Percentiles rank a stretch among this genome's conserved stretches.
Conservation (phyloP, 2,888 invertebrate species). For the Nysson spinosus region DNA sequence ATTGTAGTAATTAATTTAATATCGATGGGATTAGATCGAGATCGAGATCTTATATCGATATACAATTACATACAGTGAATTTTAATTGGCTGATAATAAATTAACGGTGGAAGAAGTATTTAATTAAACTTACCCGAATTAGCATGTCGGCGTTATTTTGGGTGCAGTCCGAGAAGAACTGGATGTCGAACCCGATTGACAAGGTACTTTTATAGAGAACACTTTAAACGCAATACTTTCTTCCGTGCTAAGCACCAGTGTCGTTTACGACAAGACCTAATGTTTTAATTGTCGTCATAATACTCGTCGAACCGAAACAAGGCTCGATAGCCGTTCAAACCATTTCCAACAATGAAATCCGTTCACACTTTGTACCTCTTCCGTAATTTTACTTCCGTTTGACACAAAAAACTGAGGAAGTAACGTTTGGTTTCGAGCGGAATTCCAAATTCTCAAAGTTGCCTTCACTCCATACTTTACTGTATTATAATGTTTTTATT, state of each 20-base stretch:
- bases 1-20: no score
- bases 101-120: slow-evolving; percentile 4
- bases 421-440: background rate
- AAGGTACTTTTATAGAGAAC: slow-evolving; percentile 70
- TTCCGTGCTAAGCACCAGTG: slow-evolving; percentile 69
- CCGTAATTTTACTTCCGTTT: slow-evolving; percentile 27
- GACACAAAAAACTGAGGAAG: slow-evolving; percentile 15
- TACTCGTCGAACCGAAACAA: slow-evolving; percentile 64
- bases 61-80: no score
- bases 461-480: no score
- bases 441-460: slow-evolving; percentile 23
- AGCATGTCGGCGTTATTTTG: slow-evolving; percentile 65
- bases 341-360: slow-evolving; percentile 24
- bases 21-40: no score
- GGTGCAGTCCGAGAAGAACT: slow-evolving; percentile 64
- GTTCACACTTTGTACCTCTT: slow-evolving; percentile 21
- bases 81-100: background rate
- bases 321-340: slow-evolving; percentile 13
- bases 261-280: slow-evolving; percentile 69
- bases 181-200: slow-evolving; percentile 55
- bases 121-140: slow-evolving; percentile 65
- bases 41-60: no score
- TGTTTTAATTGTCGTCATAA: slow-evolving; percentile 73
- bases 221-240: slow-evolving; percentile 56
- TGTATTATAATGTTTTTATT: no score